Base-by-base conservation (phyloP, 2,113 vertebrate species). In the Pogona vitticeps region DNA sequence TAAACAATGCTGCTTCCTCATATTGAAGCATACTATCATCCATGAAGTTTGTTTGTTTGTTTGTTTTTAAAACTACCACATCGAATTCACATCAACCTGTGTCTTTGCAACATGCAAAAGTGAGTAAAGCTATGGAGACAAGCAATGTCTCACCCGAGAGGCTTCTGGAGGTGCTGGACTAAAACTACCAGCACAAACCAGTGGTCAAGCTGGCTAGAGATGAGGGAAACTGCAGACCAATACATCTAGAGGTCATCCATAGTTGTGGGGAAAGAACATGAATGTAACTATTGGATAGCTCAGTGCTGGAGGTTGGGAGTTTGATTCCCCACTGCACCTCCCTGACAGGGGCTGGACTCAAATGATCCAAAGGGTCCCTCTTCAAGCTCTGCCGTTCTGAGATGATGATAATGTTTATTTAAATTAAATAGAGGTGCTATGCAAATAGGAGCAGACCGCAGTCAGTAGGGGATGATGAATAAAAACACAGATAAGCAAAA, bases 1-100 rank as follows among this genome's bases (percentile, higher is more conserved):
- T 5, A 70, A n/a, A 52, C 76, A 84, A 58, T 72, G 77, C 67
- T 38, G 83, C 14, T n/a, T 58, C 82, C 89, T 46, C 42, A 70
- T 0, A 59, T 0, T 7, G 86, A 75, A 80, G 63, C 63, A 15
- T 10, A 79, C 58, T 85, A 61, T 86, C 83, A 86, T 4, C 61
- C 12, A 28, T 80, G 17, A 17, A 80, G n/a, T n/a, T n/a, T n/a
- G n/a, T n/a, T n/a, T n/a, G n/a, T n/a, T n/a, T n/a, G n/a, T 52
- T 52, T 52, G 46, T 5, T 10, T 52, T 52, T 10, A 52, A 52
- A 5, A 52, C 46, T 10, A 5, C 46, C 46, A 52, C n/a, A n/a
- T n/a, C n/a, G n/a, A n/a, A n/a, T n/a, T n/a, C 59, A 36, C 5
- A 1, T 76, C 42, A 76, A 76, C 28, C 31, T 23, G 40, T 76